Evolutionary conservation across 2,888 invertebrate species (phyloP), one percentile per base, ranked within the genome.

Genomic region (Brachyopa scutellaris): DNA sequence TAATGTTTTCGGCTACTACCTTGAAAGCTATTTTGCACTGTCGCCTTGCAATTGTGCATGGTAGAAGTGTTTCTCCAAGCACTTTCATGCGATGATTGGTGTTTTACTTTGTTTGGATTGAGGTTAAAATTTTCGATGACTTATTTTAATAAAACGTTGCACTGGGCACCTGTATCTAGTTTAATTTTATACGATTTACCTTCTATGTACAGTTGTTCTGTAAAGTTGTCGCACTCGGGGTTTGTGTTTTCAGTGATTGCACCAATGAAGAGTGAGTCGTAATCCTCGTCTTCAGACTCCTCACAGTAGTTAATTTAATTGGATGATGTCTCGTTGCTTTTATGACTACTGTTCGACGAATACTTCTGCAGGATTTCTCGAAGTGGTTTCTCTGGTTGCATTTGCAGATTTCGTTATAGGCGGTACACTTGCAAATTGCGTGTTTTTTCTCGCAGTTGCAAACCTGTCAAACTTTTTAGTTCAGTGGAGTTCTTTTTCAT

Each of bases 71-170:
- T 66, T 66, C 42, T 6, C 51, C 51, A 6, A 66, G 15, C 8
- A 53, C 51, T 31, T 53, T 42, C 53, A 66, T 53, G 17, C 31
- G 15, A 19, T 64, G 38, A 13, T 66, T 64, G 51, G 21, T 62
- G 62, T 13, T 49, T 62, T 23, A 62, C 23, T 0, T 31, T 2
- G 21, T 42, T 29, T n/a, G 59, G 40, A 11, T 59, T 17, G 42
- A 42, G 40, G 26, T 17, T 21, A 11, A 21, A 19, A 9, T 40
- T 59, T 26, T 40, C 9, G 38, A 57, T 55, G 7, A 57, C 38
- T 40, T 40, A 9, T n/a, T 61, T 42, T 33, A 19, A 45, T 31
- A 45, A 8, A 2, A 61, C 45, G 11, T n/a, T n/a, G n/a, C n/a
- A n/a, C n/a, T n/a, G n/a, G n/a, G n/a, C n/a, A n/a, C 38, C 2